Base-by-base conservation (phyloP, 2,113 vertebrate species). In the Pica pica region DNA sequence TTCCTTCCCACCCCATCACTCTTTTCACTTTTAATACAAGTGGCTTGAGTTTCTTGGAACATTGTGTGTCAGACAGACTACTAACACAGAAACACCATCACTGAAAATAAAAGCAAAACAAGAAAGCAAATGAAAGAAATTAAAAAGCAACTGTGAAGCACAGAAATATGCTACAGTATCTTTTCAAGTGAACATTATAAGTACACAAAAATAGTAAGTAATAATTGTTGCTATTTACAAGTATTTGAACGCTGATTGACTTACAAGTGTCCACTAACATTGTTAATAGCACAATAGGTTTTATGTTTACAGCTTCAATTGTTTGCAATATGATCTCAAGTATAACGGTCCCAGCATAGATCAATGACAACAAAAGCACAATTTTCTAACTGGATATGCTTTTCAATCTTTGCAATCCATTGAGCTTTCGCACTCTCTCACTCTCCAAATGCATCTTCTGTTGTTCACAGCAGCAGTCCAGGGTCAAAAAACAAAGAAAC, bases 161-260 rank as follows among this genome's bases (percentile, higher is more conserved):
- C 97, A 96, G 95, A 97, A 96, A 97, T 98, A 98, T 98, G 98
- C 97, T 98, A 98, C 97, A 98, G 98, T 98, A 98, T 97, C 59
- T 97, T 98, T 96, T 94, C 76, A 97, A 96, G 98, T 98, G 98
- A 99, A 98, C 94, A 85, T 98, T 99, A 98, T 99, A 98, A 98
- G 98, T 99, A 99, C 98, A 99, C 98, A 98, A 99, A 98, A 98
- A 97, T 98, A 98, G 98, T 99, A 99, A 99, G 98, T 99, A 99
- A 98, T 98, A 98, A 98, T 98, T 98, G 97, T 98, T 98, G 98
- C 97, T 99, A 99, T 99, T 99, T 99, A 99, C 99, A 99, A 98
- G 98, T 99, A 99, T 98, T 98, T 97, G 98, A 99, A 99, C 97
- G 98, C 98, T 99, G 98, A 99, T 98, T 93, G 98, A 99, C 98